A percentile compares a stretch with the other conserved stretches of the same genome.
These are phyloP conservation scores for Aurelia coerulea DNA, from an alignment of 30 jellyfish, hydroid and myxozoan genomes.

Conservation along the genomic window DNA sequence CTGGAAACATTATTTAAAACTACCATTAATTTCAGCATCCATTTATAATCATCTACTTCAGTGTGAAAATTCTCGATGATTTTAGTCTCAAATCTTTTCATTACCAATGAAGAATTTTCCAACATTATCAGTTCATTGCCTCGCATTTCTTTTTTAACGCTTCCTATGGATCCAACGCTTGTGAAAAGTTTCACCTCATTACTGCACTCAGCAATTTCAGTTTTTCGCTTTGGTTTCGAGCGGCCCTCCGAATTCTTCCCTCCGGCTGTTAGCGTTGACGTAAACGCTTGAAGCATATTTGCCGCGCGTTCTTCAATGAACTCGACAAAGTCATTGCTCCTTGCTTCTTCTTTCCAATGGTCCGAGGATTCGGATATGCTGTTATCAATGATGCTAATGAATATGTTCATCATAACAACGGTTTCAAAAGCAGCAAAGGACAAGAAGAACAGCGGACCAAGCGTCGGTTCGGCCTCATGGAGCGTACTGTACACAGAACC, in stretches of 20 bases:
- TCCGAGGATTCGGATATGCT: constrained; percentile 31
- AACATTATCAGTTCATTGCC: neutral
- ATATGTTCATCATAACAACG: constrained; percentile 33
- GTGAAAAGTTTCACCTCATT: neutral
- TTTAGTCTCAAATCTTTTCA: neutral
- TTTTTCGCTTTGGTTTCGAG: neutral
- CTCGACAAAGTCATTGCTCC: constrained; percentile 23
- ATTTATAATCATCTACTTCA: neutral
- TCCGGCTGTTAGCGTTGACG: neutral
- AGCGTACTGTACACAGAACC: constrained; percentile 44
- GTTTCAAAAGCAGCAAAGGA: constrained; percentile 43
- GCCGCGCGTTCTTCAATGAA: constrained; percentile 32
- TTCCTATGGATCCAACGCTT: neutral
- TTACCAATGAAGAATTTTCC: neutral
- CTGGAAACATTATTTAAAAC: neutral
- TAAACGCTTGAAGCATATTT: constrained; percentile 1
- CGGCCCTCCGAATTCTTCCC: neutral
- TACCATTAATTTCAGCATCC: neutral
- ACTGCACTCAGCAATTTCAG: neutral
- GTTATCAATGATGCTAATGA: constrained; percentile 52
- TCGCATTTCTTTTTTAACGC: neutral
- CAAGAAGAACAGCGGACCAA: constrained; percentile 50
- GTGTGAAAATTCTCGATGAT: neutral
- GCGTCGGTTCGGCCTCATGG: constrained; percentile 6
- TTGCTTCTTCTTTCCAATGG: constrained; percentile 29